Evolutionary conservation across 2,888 invertebrate genomes (phyloP).

Genomic region (Dasysyrphus albostriatus): DNA sequence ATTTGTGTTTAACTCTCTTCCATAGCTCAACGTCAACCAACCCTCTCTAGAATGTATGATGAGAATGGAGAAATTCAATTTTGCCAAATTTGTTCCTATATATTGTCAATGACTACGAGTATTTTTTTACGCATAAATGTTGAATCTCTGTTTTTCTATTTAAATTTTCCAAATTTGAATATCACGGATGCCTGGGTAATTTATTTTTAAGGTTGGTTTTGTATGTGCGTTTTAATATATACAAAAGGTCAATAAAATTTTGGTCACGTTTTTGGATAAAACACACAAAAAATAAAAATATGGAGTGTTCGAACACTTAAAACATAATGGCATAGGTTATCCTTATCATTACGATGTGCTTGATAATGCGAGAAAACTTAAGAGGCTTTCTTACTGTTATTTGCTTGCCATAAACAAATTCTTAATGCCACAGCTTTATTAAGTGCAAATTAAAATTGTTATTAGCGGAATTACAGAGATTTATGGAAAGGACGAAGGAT

Average conservation of each 20-base stretch:
- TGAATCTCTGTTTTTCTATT: constrained; percentile 28
- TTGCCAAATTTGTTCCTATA: constrained; percentile 23
- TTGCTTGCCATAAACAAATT: constrained; percentile 56
- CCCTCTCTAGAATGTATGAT: neutral
- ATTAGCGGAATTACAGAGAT: constrained; percentile 37
- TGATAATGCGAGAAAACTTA: constrained; percentile 60
- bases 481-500: constrained; percentile 25
- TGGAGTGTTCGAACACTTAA: constrained; percentile 44
- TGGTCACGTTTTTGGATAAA: constrained; percentile 45
- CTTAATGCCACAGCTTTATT: constrained; percentile 55
- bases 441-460: constrained; percentile 66
- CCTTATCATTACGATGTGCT: constrained; percentile 61
- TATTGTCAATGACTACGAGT: neutral
- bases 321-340: constrained; percentile 53
- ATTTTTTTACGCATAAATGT: neutral
- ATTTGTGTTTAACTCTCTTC: constrained; percentile 27
- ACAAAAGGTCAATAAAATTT: constrained; percentile 47
- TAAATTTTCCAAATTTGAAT: constrained; percentile 24
- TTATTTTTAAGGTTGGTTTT: constrained; percentile 7
- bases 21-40: constrained; percentile 35
- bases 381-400: constrained; percentile 54
- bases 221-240: neutral
- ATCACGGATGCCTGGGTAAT: constrained; percentile 3
- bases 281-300: constrained; percentile 25
- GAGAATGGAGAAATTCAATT: constrained; percentile 49